Base-by-base conservation (phyloP, 2,888 invertebrate species). In the Zele albiditarsus region DNA sequence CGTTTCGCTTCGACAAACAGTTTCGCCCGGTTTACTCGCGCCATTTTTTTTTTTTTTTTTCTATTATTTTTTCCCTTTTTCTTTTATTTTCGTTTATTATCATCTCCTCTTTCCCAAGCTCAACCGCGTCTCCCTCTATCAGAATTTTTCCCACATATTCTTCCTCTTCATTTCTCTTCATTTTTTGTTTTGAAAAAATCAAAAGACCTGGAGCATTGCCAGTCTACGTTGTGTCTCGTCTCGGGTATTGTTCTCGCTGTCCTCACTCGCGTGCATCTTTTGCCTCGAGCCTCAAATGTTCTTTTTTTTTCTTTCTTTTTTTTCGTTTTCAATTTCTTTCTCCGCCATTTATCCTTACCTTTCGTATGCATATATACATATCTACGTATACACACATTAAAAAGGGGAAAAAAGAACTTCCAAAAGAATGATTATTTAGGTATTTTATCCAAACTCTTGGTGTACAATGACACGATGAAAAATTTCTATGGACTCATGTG, bases 161-260 rank as follows among this genome's bases (percentile, higher is more conserved):
- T 79, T 80, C 68, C 60, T 73, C 68, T 69, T 42, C 16, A 38
- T 46, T 57, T 68, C 23, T 73, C 46, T 53, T 71, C 65, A 58
- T 71, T 67, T 53, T 57, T 25, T 78, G 16, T 25, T 33, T 57
- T 60, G 57, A 20, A 74, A 78, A 80, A 80, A 79, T 80, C 80
- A 80, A 80, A 80, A 78, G 77, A 74, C 77, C 72, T 80, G 80
- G 80, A 77, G 60, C 57, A 12, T 69, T 75, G 80, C 80, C 80
- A 80, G 73, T 77, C 77, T 49, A 73, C 73, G 70, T 75, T 38
- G 72, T 62, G 68, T 73, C 75, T 72, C 76, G 76, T 27, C 27
- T 74, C 75, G 77, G 12, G 75, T 78, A 80, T 78, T 80, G 79
- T 80, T 78, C 80, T 66, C 70, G 75, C 77, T 79, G 76, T 80